Evolutionary conservation across 1,140 invertebrate genomes (phyloP).

Genomic region (Pseudoatta argentina): DNA sequence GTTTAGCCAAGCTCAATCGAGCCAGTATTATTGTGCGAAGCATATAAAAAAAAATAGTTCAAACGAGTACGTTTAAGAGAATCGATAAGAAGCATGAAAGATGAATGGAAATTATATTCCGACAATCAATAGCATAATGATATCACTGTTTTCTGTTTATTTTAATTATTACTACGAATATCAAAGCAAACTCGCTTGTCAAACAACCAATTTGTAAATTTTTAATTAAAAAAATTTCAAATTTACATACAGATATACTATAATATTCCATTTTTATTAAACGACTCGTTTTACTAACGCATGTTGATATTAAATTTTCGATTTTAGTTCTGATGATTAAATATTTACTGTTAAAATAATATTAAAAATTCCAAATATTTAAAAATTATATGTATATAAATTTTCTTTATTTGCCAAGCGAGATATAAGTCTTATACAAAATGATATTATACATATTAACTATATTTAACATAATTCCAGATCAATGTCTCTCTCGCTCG

Average conservation of each 20-base stretch:
- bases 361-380: background rate
- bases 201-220: background rate
- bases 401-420: slow-evolving; percentile 33
- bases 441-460: slow-evolving; percentile 44
- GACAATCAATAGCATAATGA: slow-evolving; percentile 71
- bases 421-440: slow-evolving; percentile 38
- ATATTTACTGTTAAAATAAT: background rate
- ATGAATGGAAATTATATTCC: slow-evolving; percentile 55
- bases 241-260: background rate
- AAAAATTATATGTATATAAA: background rate
- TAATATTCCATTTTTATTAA: background rate
- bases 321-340: background rate
- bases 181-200: slow-evolving; percentile 22
- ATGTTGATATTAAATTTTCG: background rate
- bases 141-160: slow-evolving; percentile 21
- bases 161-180: slow-evolving; percentile 24
- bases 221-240: background rate
- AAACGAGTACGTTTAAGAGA: slow-evolving; percentile 37
- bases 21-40: slow-evolving; percentile 61
- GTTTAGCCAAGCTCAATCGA: slow-evolving; percentile 55
- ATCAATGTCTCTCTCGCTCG: slow-evolving; percentile 32
- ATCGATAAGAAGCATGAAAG: background rate
- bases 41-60: slow-evolving; percentile 3
- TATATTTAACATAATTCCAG: slow-evolving; percentile 48
- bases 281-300: background rate